A percentile compares a stretch with the other conserved stretches of the same genome.
Conservation (phyloP, 2,113 vertebrate species). For the Micronisus gabar region DNA sequence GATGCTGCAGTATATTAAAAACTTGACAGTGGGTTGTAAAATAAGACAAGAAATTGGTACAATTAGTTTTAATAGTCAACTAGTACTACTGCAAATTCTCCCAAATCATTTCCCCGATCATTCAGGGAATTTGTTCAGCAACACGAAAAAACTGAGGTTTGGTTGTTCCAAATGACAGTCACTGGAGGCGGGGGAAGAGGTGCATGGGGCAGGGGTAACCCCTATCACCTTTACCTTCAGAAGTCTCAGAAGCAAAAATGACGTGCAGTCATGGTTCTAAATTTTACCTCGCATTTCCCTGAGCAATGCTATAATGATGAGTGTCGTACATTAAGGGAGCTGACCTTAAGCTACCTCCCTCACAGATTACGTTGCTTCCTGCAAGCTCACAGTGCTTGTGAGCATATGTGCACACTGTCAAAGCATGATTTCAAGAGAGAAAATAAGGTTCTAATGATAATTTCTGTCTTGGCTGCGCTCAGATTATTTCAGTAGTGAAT, state of each 20-base stretch:
- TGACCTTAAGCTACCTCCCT: slow-evolving; percentile 43
- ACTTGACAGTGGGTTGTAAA: not conserved
- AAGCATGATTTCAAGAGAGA: slow-evolving; percentile 44
- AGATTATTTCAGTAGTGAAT: slow-evolving; percentile 2
- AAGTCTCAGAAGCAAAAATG: not conserved
- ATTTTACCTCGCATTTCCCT: not conserved
- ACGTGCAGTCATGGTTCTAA: not conserved
- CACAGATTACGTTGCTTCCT: slow-evolving; percentile 43
- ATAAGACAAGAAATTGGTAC: not conserved
- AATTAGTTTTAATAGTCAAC: not conserved
- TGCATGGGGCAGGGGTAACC: not conserved
- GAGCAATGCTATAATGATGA: not conserved
- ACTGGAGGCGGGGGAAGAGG: not conserved
- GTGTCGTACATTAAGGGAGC: not conserved
- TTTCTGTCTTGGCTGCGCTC: slow-evolving; percentile 2
- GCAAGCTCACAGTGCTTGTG: not conserved
- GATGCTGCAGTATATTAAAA: not conserved
- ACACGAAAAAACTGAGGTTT: not conserved
- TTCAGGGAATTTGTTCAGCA: not conserved
- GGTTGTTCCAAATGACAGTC: not conserved
- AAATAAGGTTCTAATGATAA: slow-evolving; percentile 49
- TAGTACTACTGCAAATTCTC: not conserved
- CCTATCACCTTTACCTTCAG: not conserved
- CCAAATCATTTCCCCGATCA: not conserved
- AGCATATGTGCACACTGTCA: slow-evolving; percentile 49